Percentiles rank a stretch among this genome's conserved stretches.
These are phyloP conservation scores for Tympanoctomys barrerae DNA, from an alignment of 2,797 vertebrate species.

Conservation along the genomic window DNA sequence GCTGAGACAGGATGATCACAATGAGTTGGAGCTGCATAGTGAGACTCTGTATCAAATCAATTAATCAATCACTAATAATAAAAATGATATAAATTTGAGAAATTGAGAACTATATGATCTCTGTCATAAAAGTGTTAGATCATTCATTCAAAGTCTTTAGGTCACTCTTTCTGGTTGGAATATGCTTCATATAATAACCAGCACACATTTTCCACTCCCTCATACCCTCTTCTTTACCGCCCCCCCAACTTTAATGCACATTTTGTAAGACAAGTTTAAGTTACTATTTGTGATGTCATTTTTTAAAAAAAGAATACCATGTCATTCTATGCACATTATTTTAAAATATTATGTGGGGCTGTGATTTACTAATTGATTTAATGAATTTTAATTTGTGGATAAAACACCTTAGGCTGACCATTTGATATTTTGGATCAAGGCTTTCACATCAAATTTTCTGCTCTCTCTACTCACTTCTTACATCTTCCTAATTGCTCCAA, in stretches of 20 bases:
- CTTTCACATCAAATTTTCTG: not conserved
- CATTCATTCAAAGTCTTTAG: slow-evolving; percentile 12
- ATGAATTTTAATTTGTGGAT: not conserved
- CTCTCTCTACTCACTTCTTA: not conserved
- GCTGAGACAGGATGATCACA: no score
- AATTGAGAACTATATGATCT: not conserved
- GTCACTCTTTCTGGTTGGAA: not conserved
- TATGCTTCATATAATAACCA: not conserved
- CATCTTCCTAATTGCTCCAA: not conserved
- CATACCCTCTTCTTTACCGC: not conserved
- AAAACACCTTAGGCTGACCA: not conserved
- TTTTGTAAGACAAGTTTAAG: slow-evolving; percentile 30
- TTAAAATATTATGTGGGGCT: slow-evolving; percentile 1
- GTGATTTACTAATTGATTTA: slow-evolving; percentile 27
- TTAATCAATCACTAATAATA: not conserved
- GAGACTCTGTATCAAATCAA: no score
- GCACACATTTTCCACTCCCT: not conserved
- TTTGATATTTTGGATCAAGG: not conserved
- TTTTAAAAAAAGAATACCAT: not conserved
- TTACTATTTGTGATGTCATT: slow-evolving; percentile 35
- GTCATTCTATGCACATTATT: not conserved
- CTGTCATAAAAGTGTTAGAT: slow-evolving; percentile 36
- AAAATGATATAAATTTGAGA: not conserved
- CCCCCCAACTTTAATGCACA: not conserved
- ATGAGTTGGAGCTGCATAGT: no score